phyloP scores from a whole-genome alignment of 2,797 vertebrate genomes.

The Benthosema pterotum region DNA sequence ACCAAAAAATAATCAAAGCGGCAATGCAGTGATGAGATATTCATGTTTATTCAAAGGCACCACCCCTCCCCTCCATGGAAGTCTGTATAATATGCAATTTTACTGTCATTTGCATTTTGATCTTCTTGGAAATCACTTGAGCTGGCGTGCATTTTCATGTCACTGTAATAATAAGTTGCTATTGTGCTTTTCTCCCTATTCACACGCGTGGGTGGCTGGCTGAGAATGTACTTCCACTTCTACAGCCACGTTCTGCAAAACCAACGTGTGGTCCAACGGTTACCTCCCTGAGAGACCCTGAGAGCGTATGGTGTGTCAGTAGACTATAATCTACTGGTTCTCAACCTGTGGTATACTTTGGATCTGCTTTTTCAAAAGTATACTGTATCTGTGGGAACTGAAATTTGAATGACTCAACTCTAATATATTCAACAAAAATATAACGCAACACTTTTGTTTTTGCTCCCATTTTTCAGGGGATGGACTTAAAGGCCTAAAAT shows the following conservation, averaged over 20 bases:
- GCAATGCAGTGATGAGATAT: slow-evolving; percentile 17
- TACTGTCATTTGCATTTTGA: slow-evolving; percentile 28
- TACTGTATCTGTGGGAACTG: too few species aligned
- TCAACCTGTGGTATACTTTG: too few species aligned
- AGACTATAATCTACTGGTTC: too few species aligned
- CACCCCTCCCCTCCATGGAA: slow-evolving; percentile 1
- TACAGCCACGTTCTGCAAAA: slow-evolving; percentile 43
- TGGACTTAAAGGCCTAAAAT: too few species aligned
- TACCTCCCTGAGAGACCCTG: slow-evolving; percentile 33
- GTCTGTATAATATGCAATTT: background rate
- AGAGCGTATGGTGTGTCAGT: background rate
- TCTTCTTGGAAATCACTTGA: slow-evolving; percentile 11
- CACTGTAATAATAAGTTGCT: slow-evolving; percentile 5
- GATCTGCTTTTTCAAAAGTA: too few species aligned
- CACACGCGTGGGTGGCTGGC: slow-evolving; percentile 31
- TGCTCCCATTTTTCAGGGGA: too few species aligned
- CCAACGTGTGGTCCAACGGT: slow-evolving; percentile 38
- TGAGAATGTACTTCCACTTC: slow-evolving; percentile 52
- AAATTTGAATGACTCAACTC: too few species aligned
- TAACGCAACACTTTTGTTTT: too few species aligned
- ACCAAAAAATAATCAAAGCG: slow-evolving; percentile 2
- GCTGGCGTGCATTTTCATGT: slow-evolving; percentile 5
- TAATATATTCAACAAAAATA: too few species aligned
- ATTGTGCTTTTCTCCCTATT: slow-evolving; percentile 2
- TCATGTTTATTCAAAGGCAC: slow-evolving; percentile 6